phyloP scores from a whole-genome alignment of 1,140 invertebrate genomes.

The Zaprionus davidi region DNA sequence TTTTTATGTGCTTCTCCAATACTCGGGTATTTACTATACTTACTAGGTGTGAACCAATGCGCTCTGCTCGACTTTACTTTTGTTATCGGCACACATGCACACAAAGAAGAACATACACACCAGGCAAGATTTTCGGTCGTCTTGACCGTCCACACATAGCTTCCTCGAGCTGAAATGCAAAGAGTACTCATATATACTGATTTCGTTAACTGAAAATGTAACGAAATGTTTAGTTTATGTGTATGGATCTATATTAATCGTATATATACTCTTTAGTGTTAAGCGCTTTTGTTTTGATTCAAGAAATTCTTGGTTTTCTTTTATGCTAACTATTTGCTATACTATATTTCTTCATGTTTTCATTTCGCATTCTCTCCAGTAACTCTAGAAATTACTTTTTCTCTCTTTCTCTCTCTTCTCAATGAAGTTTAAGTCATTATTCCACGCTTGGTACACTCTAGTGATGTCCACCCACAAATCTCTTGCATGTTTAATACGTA shows the following conservation, averaged over 20 bases:
- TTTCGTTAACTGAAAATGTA: conserved; percentile 29
- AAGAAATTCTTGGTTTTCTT: conserved; percentile 61
- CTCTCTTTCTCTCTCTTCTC: conserved; percentile 7
- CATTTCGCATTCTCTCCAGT: not conserved
- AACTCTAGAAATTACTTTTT: conserved; percentile 7
- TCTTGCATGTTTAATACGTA: conserved; percentile 28
- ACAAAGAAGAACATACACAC: conserved; percentile 26
- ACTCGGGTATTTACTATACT: conserved; percentile 48
- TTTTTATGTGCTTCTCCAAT: conserved; percentile 25
- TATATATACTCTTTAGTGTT: conserved; percentile 37
- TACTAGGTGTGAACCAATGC: conserved; percentile 46
- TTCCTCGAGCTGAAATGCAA: conserved; percentile 30
- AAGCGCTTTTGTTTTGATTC: conserved; percentile 76
- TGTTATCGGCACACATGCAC: conserved; percentile 23
- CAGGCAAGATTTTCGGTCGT: conserved; percentile 46
- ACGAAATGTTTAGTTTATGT: conserved; percentile 48
- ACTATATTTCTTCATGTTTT: conserved; percentile 28
- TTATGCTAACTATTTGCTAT: conserved; percentile 56
- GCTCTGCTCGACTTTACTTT: conserved; percentile 57
- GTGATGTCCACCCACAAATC: not conserved
- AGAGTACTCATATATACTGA: conserved; percentile 45
- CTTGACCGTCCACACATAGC: conserved; percentile 52
- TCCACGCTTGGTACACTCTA: conserved; percentile 12
- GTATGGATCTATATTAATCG: conserved; percentile 50
- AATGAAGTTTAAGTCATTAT: not conserved